phyloP scores from a whole-genome alignment of 2,797 vertebrate genomes.

The Lithobates pipiens region DNA sequence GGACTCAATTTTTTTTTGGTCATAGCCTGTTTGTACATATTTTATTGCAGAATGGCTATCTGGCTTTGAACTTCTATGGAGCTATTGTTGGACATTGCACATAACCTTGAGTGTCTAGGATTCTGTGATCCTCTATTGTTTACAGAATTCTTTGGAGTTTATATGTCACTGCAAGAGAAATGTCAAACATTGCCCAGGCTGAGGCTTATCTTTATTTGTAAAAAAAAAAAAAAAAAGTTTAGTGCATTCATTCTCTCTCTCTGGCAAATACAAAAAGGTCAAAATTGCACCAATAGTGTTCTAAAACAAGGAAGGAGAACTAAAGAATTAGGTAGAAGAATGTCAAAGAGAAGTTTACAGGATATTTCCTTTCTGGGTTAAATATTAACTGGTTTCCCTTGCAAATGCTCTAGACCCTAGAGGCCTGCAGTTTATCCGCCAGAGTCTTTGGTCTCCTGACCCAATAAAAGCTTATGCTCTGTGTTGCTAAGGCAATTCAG shows the following conservation, averaged over 20 bases:
- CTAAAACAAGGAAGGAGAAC: constrained; percentile 1
- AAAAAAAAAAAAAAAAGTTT: not conserved
- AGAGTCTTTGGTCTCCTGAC: constrained; percentile 88
- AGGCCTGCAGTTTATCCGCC: constrained; percentile 81
- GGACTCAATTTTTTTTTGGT: not conserved
- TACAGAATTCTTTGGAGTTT: constrained; percentile 58
- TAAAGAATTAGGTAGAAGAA: constrained; percentile 59
- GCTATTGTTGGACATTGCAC: constrained; percentile 78
- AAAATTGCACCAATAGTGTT: constrained; percentile 2
- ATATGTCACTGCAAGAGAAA: constrained; percentile 52
- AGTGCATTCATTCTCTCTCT: not conserved
- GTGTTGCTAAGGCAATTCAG: constrained; percentile 90
- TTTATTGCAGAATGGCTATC: constrained; percentile 71
- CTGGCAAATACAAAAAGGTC: not conserved
- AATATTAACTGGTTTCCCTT: constrained; percentile 77
- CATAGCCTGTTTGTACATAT: not conserved
- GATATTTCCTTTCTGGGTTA: constrained; percentile 77
- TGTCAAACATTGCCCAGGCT: constrained; percentile 63
- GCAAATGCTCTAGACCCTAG: constrained; percentile 77
- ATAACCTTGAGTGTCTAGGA: constrained; percentile 80
- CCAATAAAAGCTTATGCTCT: constrained; percentile 93
- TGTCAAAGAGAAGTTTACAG: constrained; percentile 67
- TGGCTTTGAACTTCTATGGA: constrained; percentile 84
- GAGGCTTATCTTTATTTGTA: constrained; percentile 10
- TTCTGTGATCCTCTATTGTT: constrained; percentile 72